These are phyloP conservation scores for Trichomalopsis sarcophagae DNA, from an alignment of 1,140 invertebrate genomes.

Conservation along the genomic window DNA sequence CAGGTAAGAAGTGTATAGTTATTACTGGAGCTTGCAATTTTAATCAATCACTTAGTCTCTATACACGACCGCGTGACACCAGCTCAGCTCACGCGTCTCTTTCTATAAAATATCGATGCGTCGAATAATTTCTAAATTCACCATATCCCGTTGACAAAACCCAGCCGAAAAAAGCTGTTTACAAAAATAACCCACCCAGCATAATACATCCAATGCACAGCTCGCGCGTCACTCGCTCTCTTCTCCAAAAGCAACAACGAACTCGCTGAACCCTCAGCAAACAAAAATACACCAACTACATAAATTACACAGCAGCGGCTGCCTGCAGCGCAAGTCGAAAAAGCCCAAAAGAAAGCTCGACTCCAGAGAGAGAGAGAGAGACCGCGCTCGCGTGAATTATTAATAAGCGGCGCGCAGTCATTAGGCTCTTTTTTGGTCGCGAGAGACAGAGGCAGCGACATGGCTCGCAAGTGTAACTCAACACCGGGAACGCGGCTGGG, in stretches of 20 bases:
- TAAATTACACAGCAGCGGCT: conserved; percentile 3
- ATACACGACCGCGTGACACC: too few species aligned
- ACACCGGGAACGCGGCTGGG: conserved; percentile 29
- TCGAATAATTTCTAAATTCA: too few species aligned
- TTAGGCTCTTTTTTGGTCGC: conserved; percentile 42
- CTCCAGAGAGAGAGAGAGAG: conserved; percentile 47
- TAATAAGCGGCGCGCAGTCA: conserved; percentile 37
- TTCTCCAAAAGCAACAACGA: not conserved
- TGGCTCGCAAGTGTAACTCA: conserved; percentile 44
- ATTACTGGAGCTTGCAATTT: not conserved
- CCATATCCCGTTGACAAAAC: too few species aligned
- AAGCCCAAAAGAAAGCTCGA: not conserved
- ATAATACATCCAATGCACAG: too few species aligned
- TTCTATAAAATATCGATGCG: too few species aligned
- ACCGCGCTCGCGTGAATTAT: conserved; percentile 36
- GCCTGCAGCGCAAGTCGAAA: not conserved
- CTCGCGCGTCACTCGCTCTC: too few species aligned
- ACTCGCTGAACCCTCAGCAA: not conserved
- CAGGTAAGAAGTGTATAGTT: conserved; percentile 23
- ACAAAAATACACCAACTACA: not conserved
- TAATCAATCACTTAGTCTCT: conserved; percentile 4
- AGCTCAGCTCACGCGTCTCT: too few species aligned
- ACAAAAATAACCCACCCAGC: too few species aligned
- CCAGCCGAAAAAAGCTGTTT: too few species aligned
- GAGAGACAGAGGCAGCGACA: not conserved